Evolutionary conservation across 35 echinoderm and acorn worm genomes (phyloP).

Genomic region (Chiridota heheva): DNA sequence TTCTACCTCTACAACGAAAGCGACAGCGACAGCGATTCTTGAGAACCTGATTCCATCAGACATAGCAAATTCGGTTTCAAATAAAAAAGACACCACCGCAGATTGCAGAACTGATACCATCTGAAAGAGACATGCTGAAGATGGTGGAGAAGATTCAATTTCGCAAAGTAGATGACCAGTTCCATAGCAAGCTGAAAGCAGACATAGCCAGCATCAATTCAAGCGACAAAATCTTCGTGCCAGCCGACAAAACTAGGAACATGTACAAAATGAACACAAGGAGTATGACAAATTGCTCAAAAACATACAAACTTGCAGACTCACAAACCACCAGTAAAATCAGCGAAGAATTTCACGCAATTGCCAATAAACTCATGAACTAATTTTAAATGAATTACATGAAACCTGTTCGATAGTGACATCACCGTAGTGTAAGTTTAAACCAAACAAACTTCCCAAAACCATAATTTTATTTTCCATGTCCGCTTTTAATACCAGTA

Average conservation of each 20-base stretch:
- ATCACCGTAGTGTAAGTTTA: too few relatives aligned
- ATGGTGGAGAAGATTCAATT: constrained; percentile 26
- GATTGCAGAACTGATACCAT: neutral
- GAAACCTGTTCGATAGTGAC: too few relatives aligned
- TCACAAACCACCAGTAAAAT: neutral
- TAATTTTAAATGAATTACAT: too few relatives aligned
- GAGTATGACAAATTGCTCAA: neutral
- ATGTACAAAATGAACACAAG: neutral
- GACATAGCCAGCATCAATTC: neutral
- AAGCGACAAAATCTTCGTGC: neutral
- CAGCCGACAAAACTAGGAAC: constrained; percentile 20
- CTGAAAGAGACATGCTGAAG: neutral
- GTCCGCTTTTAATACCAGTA: too few relatives aligned
- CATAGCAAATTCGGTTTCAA: too few relatives aligned
- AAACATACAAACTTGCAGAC: neutral
- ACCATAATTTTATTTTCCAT: too few relatives aligned
- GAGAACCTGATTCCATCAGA: too few relatives aligned
- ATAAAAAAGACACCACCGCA: neutral
- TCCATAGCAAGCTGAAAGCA: constrained; percentile 1
- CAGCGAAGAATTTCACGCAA: neutral
- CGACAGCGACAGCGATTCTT: too few relatives aligned
- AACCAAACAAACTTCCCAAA: too few relatives aligned
- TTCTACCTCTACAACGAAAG: too few relatives aligned
- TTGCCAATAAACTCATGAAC: too few relatives aligned
- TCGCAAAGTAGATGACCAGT: constrained; percentile 8